Evolutionary conservation across 1,140 invertebrate genomes (phyloP).

Genomic region (Hylyphantes graminicola): DNA sequence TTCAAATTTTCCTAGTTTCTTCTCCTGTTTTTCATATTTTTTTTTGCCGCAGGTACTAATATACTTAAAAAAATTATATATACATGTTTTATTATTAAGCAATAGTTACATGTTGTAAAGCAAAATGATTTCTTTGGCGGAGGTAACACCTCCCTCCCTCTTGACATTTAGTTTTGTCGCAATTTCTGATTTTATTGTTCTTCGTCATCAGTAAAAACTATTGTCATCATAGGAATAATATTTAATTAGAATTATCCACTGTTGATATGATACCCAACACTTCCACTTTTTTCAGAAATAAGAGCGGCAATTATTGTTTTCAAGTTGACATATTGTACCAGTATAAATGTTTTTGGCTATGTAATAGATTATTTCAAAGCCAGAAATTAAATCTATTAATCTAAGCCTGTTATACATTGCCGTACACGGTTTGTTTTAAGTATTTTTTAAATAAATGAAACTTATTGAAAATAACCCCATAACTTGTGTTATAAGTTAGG

Average conservation of each 20-base stretch:
- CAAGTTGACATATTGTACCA: not conserved
- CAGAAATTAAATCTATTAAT: not conserved
- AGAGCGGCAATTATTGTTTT: too few species aligned
- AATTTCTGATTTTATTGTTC: not conserved
- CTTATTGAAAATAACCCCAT: too few species aligned
- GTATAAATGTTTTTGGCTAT: not conserved
- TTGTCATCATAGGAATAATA: not conserved
- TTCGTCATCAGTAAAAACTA: not conserved
- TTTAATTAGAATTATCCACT: not conserved
- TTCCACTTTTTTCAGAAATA: not conserved
- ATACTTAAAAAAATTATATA: not conserved
- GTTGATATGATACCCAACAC: not conserved
- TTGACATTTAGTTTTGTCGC: not conserved
- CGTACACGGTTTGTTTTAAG: too few species aligned
- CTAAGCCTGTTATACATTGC: not conserved
- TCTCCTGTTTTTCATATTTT: not conserved
- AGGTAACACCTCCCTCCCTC: slow-evolving; percentile 1
- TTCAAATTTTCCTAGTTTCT: slow-evolving; percentile 33
- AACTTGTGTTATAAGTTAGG: too few species aligned
- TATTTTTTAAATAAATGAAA: too few species aligned
- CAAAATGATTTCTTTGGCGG: not conserved
- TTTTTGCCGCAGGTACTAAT: not conserved
- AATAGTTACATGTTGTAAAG: not conserved
- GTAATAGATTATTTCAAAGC: not conserved
- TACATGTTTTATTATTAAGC: not conserved